These are phyloP conservation scores for Hyposoter didymator DNA, from an alignment of 2,888 invertebrate species.

Conservation along the genomic window DNA sequence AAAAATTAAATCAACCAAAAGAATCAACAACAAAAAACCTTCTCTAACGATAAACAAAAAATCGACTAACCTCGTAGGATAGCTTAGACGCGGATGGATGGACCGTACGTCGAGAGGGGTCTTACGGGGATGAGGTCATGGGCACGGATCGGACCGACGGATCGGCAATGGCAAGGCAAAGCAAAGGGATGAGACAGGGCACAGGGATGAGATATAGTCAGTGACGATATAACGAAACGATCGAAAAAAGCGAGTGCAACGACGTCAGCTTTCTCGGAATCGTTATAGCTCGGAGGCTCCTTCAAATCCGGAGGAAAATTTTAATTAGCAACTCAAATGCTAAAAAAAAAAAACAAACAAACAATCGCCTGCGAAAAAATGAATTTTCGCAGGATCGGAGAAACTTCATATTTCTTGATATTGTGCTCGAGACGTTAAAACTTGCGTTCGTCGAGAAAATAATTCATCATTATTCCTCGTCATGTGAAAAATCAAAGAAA, in stretches of 20 bases:
- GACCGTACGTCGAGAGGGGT: conserved; percentile 69
- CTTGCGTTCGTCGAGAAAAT: background rate
- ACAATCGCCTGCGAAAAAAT: conserved; percentile 10
- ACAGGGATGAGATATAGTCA: conserved; percentile 45
- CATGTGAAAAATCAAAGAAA: background rate
- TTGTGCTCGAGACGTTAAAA: conserved; percentile 3
- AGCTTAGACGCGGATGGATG: conserved; percentile 81
- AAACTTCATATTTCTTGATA: conserved; percentile 18
- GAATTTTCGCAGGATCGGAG: conserved; percentile 29
- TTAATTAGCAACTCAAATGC: conserved; percentile 22
- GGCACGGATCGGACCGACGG: conserved; percentile 69
- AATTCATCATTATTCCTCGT: background rate
- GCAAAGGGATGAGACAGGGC: conserved; percentile 65
- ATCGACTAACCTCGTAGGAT: conserved; percentile 81
- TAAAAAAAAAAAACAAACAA: background rate
- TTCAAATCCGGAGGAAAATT: conserved; percentile 12
- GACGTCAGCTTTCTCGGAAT: background rate
- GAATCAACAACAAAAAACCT: conserved; percentile 34
- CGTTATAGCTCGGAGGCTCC: conserved; percentile 3
- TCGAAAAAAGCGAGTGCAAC: conserved; percentile 3
- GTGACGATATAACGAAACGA: conserved; percentile 33
- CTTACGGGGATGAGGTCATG: conserved; percentile 24
- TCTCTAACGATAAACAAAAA: conserved; percentile 75
- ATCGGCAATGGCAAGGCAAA: conserved; percentile 45
- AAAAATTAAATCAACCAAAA: conserved; percentile 49